Conservation (phyloP, 37 sponge, comb jelly and placozoan species). For the Bolinopsis microptera region DNA sequence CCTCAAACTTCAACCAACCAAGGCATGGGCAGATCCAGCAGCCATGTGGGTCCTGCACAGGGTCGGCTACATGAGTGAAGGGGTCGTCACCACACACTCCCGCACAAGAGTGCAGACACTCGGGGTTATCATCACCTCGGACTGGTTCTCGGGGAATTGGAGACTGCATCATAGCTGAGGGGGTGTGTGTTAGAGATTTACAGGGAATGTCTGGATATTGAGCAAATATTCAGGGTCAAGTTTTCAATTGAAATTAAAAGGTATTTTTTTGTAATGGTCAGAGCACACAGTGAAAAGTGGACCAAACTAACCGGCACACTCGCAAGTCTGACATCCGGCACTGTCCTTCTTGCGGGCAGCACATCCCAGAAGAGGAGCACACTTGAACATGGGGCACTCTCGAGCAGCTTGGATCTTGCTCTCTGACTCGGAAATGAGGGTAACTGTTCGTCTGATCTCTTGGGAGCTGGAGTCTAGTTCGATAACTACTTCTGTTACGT, state of each 20-base stretch:
- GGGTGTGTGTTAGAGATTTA: no score
- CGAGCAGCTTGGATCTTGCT: slow-evolving; percentile 57
- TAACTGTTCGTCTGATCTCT: slow-evolving; percentile 16
- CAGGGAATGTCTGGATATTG: no score
- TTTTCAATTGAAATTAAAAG: no score
- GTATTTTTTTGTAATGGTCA: no score
- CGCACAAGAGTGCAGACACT: slow-evolving; percentile 27
- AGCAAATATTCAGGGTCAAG: no score
- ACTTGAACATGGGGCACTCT: slow-evolving; percentile 23
- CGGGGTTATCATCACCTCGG: not conserved
- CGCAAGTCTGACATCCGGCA: slow-evolving; percentile 22
- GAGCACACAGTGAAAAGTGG: no score
- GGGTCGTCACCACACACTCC: slow-evolving; percentile 46
- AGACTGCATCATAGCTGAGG: not conserved
- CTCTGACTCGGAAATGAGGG: slow-evolving; percentile 43
- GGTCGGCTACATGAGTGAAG: not conserved
- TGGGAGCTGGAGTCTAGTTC: not conserved
- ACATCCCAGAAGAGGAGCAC: slow-evolving; percentile 49
- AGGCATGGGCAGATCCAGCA: slow-evolving; percentile 61
- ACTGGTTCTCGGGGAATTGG: not conserved
- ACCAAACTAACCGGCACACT: slow-evolving; percentile 32
- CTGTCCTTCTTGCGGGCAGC: slow-evolving; percentile 51
- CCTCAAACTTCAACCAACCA: no score
- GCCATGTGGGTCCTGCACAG: slow-evolving; percentile 1
- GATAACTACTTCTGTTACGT: slow-evolving; percentile 34